Evolutionary conservation across 37 sponge, comb jelly and placozoan genomes (phyloP).

Genomic region (Haliclona indistincta): DNA sequence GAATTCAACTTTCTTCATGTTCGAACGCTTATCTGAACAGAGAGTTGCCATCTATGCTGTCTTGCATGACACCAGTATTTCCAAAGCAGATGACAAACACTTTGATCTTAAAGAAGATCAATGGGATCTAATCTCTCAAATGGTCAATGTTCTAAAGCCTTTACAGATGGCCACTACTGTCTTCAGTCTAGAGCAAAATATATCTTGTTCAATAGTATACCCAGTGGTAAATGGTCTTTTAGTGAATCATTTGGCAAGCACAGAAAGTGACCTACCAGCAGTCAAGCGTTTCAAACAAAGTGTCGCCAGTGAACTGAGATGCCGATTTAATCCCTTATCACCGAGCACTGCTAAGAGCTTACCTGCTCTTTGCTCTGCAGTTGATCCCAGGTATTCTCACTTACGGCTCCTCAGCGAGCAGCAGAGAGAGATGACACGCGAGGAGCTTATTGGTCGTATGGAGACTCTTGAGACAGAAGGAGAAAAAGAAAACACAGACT

Average conservation of each 20-base stretch:
- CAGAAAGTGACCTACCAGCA: slow-evolving; percentile 19
- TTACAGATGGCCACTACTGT: slow-evolving; percentile 33
- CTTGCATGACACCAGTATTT: neutral
- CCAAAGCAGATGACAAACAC: slow-evolving; percentile 11
- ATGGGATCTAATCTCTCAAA: slow-evolving; percentile 18
- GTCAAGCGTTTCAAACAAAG: slow-evolving; percentile 19
- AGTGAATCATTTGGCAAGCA: neutral
- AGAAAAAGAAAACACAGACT: neutral
- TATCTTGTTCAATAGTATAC: slow-evolving; percentile 17
- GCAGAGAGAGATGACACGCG: slow-evolving; percentile 1
- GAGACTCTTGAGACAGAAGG: neutral
- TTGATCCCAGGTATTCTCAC: slow-evolving; percentile 16
- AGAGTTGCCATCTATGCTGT: slow-evolving; percentile 11
- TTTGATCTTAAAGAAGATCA: slow-evolving; percentile 22
- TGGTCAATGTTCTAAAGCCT: slow-evolving; percentile 15
- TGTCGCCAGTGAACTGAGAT: slow-evolving; percentile 2
- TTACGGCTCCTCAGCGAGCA: neutral
- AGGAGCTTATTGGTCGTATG: neutral
- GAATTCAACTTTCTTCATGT: slow-evolving; percentile 29
- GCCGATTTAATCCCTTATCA: neutral
- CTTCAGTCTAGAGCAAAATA: slow-evolving; percentile 10
- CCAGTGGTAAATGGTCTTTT: slow-evolving; percentile 28
- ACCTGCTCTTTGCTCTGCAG: slow-evolving; percentile 21
- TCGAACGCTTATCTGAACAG: slow-evolving; percentile 2
- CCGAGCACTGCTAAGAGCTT: neutral